Evolutionary conservation across 1,140 invertebrate genomes (phyloP).

Genomic region (Scylla paramamosain): DNA sequence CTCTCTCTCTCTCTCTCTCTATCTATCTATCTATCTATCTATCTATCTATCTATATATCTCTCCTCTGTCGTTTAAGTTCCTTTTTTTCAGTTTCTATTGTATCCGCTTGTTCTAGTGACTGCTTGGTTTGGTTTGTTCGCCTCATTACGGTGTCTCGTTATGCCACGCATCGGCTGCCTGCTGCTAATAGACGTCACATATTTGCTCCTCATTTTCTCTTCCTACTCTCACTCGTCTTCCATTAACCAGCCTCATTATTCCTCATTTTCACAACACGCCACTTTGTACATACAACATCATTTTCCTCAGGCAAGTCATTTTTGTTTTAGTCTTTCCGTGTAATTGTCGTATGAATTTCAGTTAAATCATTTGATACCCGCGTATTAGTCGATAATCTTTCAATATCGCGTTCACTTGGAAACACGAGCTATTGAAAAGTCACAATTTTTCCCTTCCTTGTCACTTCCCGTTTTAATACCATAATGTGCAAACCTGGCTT

Average conservation of each 20-base stretch:
- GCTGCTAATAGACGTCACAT: conserved; percentile 11
- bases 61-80: too few relatives aligned
- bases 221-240: neutral
- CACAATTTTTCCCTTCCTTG: neutral
- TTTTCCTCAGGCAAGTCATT: neutral
- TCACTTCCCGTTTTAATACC: conserved; percentile 1
- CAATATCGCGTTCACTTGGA: neutral
- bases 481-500: conserved; percentile 1
- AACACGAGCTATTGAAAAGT: neutral
- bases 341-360: neutral
- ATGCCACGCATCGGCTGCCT: neutral
- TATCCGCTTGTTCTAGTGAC: neutral
- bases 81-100: neutral
- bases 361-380: neutral
- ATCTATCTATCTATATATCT: too few relatives aligned
- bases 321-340: neutral
- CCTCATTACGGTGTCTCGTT: conserved; percentile 11
- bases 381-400: neutral
- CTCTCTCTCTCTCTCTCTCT: too few relatives aligned
- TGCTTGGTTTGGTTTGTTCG: neutral
- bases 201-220: neutral
- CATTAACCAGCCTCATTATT: neutral
- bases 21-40: too few relatives aligned
- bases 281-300: neutral
- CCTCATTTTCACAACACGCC: neutral